Conservation (phyloP, 2,888 invertebrate genomes). For the Achlya flavicornis region DNA sequence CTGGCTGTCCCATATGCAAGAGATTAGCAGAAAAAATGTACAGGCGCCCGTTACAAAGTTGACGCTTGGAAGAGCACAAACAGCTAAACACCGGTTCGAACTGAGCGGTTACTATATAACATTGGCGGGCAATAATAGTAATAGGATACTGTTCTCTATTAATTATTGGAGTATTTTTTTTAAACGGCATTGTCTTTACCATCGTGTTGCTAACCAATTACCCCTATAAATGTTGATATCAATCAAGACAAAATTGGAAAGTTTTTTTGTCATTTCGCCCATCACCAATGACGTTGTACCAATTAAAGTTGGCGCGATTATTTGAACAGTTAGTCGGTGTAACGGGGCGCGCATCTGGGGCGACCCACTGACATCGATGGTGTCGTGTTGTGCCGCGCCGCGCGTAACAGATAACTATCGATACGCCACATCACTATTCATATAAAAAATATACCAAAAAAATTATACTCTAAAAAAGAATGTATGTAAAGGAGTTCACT, state of each 20-base stretch:
- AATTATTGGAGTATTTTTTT: too few species aligned
- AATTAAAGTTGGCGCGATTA: constrained; percentile 65
- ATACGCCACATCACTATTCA: constrained; percentile 32
- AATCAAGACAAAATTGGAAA: neutral
- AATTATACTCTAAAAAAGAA: constrained; percentile 10
- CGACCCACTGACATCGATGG: constrained; percentile 79
- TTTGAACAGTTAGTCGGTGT: constrained; percentile 75
- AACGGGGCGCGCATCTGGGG: constrained; percentile 74
- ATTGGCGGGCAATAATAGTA: constrained; percentile 33
- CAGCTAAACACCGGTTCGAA: constrained; percentile 66
- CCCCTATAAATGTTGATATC: too few species aligned
- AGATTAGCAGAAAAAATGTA: constrained; percentile 50
- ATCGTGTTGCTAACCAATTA: too few species aligned
- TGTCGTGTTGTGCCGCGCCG: constrained; percentile 42
- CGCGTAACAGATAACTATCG: constrained; percentile 53
- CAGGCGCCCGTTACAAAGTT: constrained; percentile 53
- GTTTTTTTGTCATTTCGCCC: constrained; percentile 49
- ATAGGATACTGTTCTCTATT: neutral
- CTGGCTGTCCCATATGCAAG: constrained; percentile 34
- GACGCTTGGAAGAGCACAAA: constrained; percentile 61
- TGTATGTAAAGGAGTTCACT: constrained; percentile 12
- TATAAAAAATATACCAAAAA: constrained; percentile 18
- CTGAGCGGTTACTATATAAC: constrained; percentile 48
- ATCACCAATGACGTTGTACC: constrained; percentile 50
- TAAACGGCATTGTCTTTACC: too few species aligned